phyloP scores from a whole-genome alignment of 2,888 invertebrate species.

The Pyrrhosoma nymphula region DNA sequence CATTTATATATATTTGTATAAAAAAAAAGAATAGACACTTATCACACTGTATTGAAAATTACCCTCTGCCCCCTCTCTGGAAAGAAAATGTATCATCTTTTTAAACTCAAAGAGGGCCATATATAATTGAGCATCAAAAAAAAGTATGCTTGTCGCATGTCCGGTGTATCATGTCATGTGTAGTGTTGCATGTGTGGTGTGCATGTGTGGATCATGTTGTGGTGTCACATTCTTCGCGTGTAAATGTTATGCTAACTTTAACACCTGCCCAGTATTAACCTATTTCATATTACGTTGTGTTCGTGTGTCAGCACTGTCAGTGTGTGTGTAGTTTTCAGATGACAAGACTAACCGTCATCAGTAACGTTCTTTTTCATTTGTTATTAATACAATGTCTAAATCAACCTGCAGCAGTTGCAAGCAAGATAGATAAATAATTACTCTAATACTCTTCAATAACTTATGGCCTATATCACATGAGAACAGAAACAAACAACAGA shows the following conservation, averaged over 20 bases:
- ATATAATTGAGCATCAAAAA: slow-evolving; percentile 68
- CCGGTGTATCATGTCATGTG: background rate
- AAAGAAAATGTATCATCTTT: slow-evolving; percentile 59
- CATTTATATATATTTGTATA: slow-evolving; percentile 70
- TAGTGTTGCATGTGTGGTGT: background rate
- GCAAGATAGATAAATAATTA: slow-evolving; percentile 68
- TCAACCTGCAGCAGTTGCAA: slow-evolving; percentile 67
- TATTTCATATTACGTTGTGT: background rate
- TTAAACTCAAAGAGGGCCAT: slow-evolving; percentile 68
- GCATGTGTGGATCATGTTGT: background rate
- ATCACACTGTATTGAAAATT: slow-evolving; percentile 69
- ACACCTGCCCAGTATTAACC: background rate
- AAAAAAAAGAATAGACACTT: slow-evolving; percentile 68
- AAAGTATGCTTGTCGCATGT: slow-evolving; percentile 22
- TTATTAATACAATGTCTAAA: slow-evolving; percentile 68
- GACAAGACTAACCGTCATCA: slow-evolving; percentile 63
- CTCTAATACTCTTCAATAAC: slow-evolving; percentile 71
- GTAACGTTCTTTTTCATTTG: slow-evolving; percentile 35
- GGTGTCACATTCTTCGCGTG: background rate
- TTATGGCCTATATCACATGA: slow-evolving; percentile 73
- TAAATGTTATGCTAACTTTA: background rate
- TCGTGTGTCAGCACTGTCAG: background rate
- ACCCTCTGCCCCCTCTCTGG: slow-evolving; percentile 69
- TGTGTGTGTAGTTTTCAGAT: slow-evolving; percentile 55
- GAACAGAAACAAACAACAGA: slow-evolving; percentile 72